Evolutionary conservation across 2,113 vertebrate genomes (phyloP), one percentile per base, ranked within the genome.

Genomic region (Xiphias gladius): DNA sequence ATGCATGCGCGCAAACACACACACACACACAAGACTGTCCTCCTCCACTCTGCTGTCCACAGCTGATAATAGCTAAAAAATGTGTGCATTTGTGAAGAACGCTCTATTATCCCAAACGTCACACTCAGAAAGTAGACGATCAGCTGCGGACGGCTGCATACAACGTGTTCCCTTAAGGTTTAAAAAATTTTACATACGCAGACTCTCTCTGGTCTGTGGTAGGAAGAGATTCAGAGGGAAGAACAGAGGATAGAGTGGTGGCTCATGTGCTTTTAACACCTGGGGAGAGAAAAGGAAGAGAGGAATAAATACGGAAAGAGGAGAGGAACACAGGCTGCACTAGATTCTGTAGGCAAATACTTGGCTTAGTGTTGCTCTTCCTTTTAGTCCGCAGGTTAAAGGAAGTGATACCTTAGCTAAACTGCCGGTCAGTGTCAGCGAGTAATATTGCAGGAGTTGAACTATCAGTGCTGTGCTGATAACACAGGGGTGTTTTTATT

Each of bases 131-230:
- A 76, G 77, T 20, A 46, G 74, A 20, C 4, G 73, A 57, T 92
- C 73, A 85, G 80, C 72, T 11, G 17, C 20, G 61, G 76, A 64
- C 37, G 66, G 64, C 68, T 77, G 82, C 71, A 28, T 61, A 48
- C 72, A 35, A 37, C 0, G 17, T 54, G 59, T 43, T 75, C 67
- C 85, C 84, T 85, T 48, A 67, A 71, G 81, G 76, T 79, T 75
- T 81, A 65, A 85, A 76, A 88, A 80, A 79, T 84, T n/a, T 86
- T 73, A 79, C 78, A 76, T 78, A 73, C 3, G 19, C 64, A 32
- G 50, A 39, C 41, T 72, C 73, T 72, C 73, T 70, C 26, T 41
- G 73, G 57, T 57, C 63, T 19, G 52, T 48, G 32, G 77, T 58
- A 37, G 80, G 58, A 35, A 35, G 59, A 62, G 68, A 63, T 76